Evolutionary conservation across 2,888 invertebrate genomes (phyloP), one percentile per base, ranked within the genome.

Genomic region (Lordiphosa fenestrarum): DNA sequence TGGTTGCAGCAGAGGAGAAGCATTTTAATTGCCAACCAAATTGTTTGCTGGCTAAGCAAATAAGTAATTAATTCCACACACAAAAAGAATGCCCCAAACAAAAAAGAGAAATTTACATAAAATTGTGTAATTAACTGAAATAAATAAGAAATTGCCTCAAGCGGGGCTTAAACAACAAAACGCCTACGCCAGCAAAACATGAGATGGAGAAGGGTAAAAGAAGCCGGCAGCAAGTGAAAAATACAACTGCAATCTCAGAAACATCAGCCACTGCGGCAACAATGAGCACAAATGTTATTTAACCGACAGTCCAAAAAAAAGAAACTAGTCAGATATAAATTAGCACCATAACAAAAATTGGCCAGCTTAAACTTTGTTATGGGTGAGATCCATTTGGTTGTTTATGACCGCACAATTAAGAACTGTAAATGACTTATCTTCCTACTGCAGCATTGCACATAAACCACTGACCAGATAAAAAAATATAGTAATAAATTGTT

Each of bases 51-150:
- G 67, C 76, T 75, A 75, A 69, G 74, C 72, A 76, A 76, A 77
- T 77, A 74, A 68, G 63, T 78, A 77, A 77, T 77, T 77, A 78
- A 82, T 74, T 63, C 63, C 71, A 62, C 71, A 62, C 71, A 15
- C 15, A 15, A 71, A 68, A 71, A 77, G 76, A 77, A 77, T 76
- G 75, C 74, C 38, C 66, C 47, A n/a, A 47, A 44, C 49, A 56
- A 51, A 60, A 74, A 75, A 78, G 77, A 75, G 83, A 77, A 77
- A 77, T 77, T 77, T 82, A 72, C 80, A 77, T 77, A 75, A 77
- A 77, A 72, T 77, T 82, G 83, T 77, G 80, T 82, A 77, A 77
- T 77, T 77, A 78, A 63, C 70, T 66, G 55, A 58, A 64, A 53
- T 69, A 63, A 73, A 66, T 57, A 41, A 59, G 63, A 66, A 73